Evolutionary conservation across 1,140 invertebrate species (phyloP), one percentile per base, ranked within the genome.

Genomic region (Drosophila dunni): DNA sequence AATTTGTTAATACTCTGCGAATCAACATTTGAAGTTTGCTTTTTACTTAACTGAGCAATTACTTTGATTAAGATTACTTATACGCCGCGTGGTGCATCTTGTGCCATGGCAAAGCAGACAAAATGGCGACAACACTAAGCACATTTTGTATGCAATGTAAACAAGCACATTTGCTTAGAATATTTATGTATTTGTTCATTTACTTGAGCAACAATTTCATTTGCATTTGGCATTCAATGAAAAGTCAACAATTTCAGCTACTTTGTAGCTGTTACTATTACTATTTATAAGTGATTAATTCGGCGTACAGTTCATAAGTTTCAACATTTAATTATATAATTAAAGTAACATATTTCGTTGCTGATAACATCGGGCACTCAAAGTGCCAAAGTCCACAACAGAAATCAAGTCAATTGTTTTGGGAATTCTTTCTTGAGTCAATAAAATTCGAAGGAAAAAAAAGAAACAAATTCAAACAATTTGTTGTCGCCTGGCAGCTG

Each of bases 151-250:
- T 81, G 82, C 82, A 67, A 81, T 75, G 78, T 60, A 70, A 85
- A 77, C 79, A 86, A 75, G 79, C 56, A 81, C 63, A 85, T 88
- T 86, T 86, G 82, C 56, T 86, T 81, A 82, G 70, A 79, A 79
- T 81, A 86, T 85, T 85, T 86, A 86, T 85, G 78, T 76, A 75
- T 71, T 78, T 85, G 81, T 68, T 67, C 42, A 67, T 72, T 60
- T 72, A 48, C 78, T 61, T 68, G 78, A 65, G 57, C 69, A 63
- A 64, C 66, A 79, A 72, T 67, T 80, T 83, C 72, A 76, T 63
- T 48, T 61, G 72, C 80, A 71, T 72, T 82, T 82, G 76, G 77
- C 72, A 83, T 78, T 68, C 65, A 58, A 17, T 42, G 36, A 11
- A 13, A 66, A 61, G 33, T 20, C 57, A 62, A 69, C 24, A 44